These are phyloP conservation scores for Malurus splendens DNA, from an alignment of 2,797 vertebrate species.

Conservation along the genomic window DNA sequence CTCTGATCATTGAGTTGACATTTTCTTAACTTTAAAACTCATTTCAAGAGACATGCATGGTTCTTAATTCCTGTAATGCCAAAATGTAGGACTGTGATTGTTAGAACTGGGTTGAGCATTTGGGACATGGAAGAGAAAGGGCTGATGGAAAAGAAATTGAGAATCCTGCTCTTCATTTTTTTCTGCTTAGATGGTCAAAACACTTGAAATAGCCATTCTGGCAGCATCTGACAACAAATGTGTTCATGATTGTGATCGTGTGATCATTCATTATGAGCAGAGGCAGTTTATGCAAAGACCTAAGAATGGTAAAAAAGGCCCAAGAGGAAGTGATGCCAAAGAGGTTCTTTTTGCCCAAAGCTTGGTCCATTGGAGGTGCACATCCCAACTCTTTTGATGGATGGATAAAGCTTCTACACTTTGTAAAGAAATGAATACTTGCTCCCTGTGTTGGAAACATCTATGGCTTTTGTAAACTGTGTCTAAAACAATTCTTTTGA, in stretches of 20 bases:
- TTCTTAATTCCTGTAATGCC: not conserved
- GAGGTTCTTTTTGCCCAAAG: not conserved
- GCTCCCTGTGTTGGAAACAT: not conserved
- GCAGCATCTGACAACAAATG: not conserved
- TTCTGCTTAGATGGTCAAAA: not conserved
- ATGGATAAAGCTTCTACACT: not conserved
- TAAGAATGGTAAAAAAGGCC: not conserved
- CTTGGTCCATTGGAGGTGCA: not conserved
- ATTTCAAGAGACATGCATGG: slow-evolving; percentile 16
- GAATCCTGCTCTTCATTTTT: not conserved
- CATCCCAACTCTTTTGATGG: not conserved
- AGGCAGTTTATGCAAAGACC: not conserved
- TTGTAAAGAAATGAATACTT: not conserved
- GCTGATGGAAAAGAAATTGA: not conserved
- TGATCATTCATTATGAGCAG: not conserved
- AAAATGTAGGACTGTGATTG: not conserved
- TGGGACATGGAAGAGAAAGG: not conserved
- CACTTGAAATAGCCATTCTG: not conserved
- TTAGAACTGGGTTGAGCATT: not conserved
- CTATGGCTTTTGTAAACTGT: not conserved
- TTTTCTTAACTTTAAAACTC: slow-evolving; percentile 30
- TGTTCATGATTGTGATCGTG: not conserved
- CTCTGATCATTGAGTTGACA: slow-evolving; percentile 60
- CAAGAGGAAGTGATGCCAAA: not conserved
- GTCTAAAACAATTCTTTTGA: not conserved